A percentile compares a stretch with the other conserved stretches of the same genome.
Conservation (phyloP, 1,140 invertebrate species). For the Cecropterus lyciades region DNA sequence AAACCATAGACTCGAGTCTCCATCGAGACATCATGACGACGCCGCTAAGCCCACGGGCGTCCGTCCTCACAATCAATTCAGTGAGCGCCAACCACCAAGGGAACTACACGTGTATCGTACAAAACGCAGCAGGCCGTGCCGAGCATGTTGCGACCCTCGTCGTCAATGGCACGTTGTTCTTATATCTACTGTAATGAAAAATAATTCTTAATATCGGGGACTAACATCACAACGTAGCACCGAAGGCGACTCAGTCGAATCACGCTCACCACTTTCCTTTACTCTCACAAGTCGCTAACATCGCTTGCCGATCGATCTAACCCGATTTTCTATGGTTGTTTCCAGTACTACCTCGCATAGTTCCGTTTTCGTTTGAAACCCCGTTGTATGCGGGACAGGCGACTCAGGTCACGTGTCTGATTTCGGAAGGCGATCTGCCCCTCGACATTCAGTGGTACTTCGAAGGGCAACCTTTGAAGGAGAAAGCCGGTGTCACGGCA, state of each 20-base stretch:
- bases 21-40: slow-evolving; percentile 80
- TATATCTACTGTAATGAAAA: slow-evolving; percentile 42
- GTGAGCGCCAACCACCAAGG: slow-evolving; percentile 85
- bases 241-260: slow-evolving; percentile 47
- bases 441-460: slow-evolving; percentile 91
- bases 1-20: slow-evolving; percentile 80
- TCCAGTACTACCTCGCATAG: slow-evolving; percentile 90
- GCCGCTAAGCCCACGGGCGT: slow-evolving; percentile 85
- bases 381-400: slow-evolving; percentile 89
- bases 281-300: slow-evolving; percentile 70
- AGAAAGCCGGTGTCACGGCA: slow-evolving; percentile 85
- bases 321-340: slow-evolving; percentile 77
- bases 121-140: slow-evolving; percentile 86
- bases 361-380: slow-evolving; percentile 89
- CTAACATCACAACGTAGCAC: slow-evolving; percentile 76
- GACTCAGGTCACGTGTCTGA: slow-evolving; percentile 90
- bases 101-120: slow-evolving; percentile 89
- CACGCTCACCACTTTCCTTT: slow-evolving; percentile 61
- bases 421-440: slow-evolving; percentile 93
- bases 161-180: slow-evolving; percentile 85
- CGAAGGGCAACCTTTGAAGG: slow-evolving; percentile 87
- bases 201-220: slow-evolving; percentile 54
- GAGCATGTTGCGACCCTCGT: slow-evolving; percentile 85
- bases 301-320: slow-evolving; percentile 70
- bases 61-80: slow-evolving; percentile 85